Evolutionary conservation across 2,797 vertebrate genomes (phyloP), one percentile per base, ranked within the genome.

Genomic region (Capromys pilorides): DNA sequence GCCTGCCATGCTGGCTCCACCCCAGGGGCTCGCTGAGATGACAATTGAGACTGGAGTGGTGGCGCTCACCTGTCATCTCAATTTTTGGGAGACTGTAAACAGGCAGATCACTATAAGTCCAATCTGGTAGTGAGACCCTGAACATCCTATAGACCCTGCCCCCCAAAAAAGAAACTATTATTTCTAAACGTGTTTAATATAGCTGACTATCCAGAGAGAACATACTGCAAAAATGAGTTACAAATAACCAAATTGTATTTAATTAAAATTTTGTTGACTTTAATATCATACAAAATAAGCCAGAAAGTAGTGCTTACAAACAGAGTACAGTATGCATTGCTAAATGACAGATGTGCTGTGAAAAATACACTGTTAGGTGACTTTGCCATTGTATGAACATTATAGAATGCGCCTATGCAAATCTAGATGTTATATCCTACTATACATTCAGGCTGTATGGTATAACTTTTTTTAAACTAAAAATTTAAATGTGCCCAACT

Each of bases 241-340:
- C 12, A 94, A 92, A 51, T 41, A 94, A 88, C 14, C 36, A 61
- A 81, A 85, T 77, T 92, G 36, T 66, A 78, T 49, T 59, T 69
- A 11, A 66, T 82, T 62, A 94, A 33, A 89, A 93, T 84, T 57
- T 86, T 92, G 18, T 83, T 96, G 49, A 94, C n/a, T 77, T 94
- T 49, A 95, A 62, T 90, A 85, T 8, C 62, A 51, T 88, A 93
- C 54, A 93, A 96, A 81, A 4, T 75, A 75, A 75, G 64, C 26
- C 45, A 92, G 92, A 36, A 96, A 81, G 61, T 31, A 28, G n/a
- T 73, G 22, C 18, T 92, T 84, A 91, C 45, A 93, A 87, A 91
- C 79, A 94, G 1, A 94, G 26, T 24, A 77, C 26, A 22, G 16
- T 28, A 28, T 49, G 36, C 57, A 26, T 22, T 36, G 28, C 39